phyloP scores from a whole-genome alignment of 2,888 invertebrate species.

The Stenodema calcarata region DNA sequence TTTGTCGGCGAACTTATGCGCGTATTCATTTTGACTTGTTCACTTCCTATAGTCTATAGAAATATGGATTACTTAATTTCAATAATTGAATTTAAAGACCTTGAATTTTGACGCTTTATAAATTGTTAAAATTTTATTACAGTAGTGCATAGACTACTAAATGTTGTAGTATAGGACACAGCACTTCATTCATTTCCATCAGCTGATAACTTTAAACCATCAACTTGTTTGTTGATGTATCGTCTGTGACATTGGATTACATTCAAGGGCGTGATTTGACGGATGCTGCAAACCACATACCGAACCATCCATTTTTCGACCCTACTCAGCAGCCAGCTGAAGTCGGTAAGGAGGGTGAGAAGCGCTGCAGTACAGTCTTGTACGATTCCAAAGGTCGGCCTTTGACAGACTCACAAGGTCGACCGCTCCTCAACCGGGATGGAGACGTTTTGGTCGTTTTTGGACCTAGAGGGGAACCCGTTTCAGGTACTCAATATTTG shows the following conservation, averaged over 20 bases:
- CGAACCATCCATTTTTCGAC: slow-evolving; percentile 28
- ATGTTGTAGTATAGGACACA: too few species aligned
- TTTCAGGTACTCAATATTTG: background rate
- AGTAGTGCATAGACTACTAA: too few species aligned
- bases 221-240: background rate
- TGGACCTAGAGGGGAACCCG: slow-evolving; percentile 39
- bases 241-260: background rate
- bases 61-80: too few species aligned
- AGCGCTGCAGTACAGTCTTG: slow-evolving; percentile 2
- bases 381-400: slow-evolving; percentile 51
- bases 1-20: too few species aligned
- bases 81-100: too few species aligned
- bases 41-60: too few species aligned
- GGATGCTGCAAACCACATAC: slow-evolving; percentile 22
- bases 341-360: background rate
- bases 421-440: slow-evolving; percentile 39
- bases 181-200: too few species aligned
- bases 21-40: too few species aligned
- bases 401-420: slow-evolving; percentile 39
- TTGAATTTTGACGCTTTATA: too few species aligned
- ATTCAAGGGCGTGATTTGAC: slow-evolving; percentile 32
- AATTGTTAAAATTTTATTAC: too few species aligned
- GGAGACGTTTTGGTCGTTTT: slow-evolving; percentile 15
- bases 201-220: too few species aligned
- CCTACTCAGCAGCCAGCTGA: slow-evolving; percentile 24